Conservation (phyloP, 2,113 vertebrate genomes). For the Calonectris borealis region DNA sequence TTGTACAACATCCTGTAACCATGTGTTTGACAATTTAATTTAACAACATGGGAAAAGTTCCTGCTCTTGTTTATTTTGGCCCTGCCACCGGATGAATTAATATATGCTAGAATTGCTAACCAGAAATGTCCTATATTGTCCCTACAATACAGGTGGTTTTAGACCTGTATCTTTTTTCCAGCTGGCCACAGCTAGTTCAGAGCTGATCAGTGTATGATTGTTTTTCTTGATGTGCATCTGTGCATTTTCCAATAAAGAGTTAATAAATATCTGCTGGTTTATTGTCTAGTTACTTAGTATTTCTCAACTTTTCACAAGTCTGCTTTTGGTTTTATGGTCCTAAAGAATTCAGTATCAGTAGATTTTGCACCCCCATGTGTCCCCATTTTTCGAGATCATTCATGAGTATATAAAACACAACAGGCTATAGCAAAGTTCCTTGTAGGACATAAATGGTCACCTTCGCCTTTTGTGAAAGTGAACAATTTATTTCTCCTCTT, state of each 20-base stretch:
- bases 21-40: neutral
- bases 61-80: neutral
- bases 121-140: neutral
- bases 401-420: too few relatives aligned
- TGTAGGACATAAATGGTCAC: neutral
- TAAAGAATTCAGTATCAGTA: neutral
- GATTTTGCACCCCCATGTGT: neutral
- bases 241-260: neutral
- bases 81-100: neutral
- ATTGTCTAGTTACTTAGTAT: neutral
- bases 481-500: neutral
- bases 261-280: neutral
- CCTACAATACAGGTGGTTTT: neutral
- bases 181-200: neutral
- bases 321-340: neutral
- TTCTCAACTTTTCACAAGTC: neutral
- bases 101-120: neutral
- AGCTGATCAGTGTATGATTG: neutral
- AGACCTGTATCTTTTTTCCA: neutral
- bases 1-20: neutral
- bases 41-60: neutral
- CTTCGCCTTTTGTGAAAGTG: neutral
- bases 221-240: neutral
- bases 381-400: neutral
- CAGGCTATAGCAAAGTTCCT: neutral